phyloP scores from a whole-genome alignment of 2,797 vertebrate species.

The Acipenser oxyrinchus region DNA sequence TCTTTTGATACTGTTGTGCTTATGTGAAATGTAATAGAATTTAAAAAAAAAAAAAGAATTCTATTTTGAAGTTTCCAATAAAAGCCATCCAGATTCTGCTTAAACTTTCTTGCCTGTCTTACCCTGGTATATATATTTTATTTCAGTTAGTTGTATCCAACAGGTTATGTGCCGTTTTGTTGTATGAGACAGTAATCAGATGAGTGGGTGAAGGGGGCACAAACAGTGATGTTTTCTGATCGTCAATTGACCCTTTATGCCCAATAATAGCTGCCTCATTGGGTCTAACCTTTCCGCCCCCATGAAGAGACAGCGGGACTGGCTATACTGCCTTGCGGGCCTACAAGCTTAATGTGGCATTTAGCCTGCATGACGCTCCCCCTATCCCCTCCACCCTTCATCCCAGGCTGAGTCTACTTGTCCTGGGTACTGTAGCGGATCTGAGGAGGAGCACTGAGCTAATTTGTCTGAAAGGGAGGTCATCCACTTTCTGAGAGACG shows the following conservation, averaged over 20 bases:
- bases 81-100: no score
- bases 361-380: conserved; percentile 32
- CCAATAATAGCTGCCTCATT: conserved; percentile 54
- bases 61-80: no score
- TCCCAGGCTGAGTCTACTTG: conserved; percentile 13
- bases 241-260: conserved; percentile 48
- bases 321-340: conserved; percentile 33
- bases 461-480: conserved; percentile 16
- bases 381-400: conserved; percentile 1
- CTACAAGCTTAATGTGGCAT: conserved; percentile 42
- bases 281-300: conserved; percentile 43
- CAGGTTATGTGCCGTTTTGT: no score
- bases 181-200: no score
- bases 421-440: conserved; percentile 7
- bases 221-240: no score
- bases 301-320: conserved; percentile 47
- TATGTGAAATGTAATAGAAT: no score
- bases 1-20: no score
- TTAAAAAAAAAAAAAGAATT: no score
- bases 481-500: conserved; percentile 3
- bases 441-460: conserved; percentile 14
- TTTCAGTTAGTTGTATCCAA: no score
- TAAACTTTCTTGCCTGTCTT: no score
- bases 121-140: no score
- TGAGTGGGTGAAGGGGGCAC: no score